These are phyloP conservation scores for Oscheius sp. DNA, from an alignment of 2,888 invertebrate species.

Conservation along the genomic window DNA sequence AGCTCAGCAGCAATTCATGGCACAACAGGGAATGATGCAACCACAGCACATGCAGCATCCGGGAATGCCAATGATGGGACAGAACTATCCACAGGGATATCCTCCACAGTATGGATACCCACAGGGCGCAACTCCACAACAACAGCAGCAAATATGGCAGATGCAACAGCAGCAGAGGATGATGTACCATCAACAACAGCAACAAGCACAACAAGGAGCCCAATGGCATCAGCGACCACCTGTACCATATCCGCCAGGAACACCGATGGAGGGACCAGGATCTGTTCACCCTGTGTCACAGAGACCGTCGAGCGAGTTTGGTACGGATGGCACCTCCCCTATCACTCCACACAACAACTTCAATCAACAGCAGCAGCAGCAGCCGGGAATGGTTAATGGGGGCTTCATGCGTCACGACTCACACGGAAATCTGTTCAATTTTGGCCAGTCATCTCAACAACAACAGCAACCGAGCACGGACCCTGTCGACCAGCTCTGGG, in stretches of 20 bases:
- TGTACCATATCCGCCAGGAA: slow-evolving; percentile 46
- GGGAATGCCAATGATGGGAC: slow-evolving; percentile 34
- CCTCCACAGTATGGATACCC: slow-evolving; percentile 30
- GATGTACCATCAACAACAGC: slow-evolving; percentile 42
- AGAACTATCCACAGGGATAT: slow-evolving; percentile 38
- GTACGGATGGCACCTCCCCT: slow-evolving; percentile 27
- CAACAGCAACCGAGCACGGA: not conserved
- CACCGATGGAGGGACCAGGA: slow-evolving; percentile 33
- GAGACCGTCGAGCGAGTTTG: slow-evolving; percentile 32
- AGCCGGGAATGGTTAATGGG: slow-evolving; percentile 26
- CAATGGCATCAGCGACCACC: slow-evolving; percentile 39
- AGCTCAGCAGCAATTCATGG: slow-evolving; percentile 42
- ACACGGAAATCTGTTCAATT: slow-evolving; percentile 32
- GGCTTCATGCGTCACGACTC: slow-evolving; percentile 31
- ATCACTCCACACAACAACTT: slow-evolving; percentile 27
- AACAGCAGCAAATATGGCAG: slow-evolving; percentile 39
- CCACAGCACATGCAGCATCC: slow-evolving; percentile 28
- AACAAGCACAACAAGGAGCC: slow-evolving; percentile 41
- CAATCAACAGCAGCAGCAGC: slow-evolving; percentile 6
- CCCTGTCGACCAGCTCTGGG: slow-evolving; percentile 24
- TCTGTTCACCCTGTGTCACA: slow-evolving; percentile 35
- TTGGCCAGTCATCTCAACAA: not conserved
- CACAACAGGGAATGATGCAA: slow-evolving; percentile 32
- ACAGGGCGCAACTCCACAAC: slow-evolving; percentile 30
- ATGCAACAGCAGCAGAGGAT: slow-evolving; percentile 33